Evolutionary conservation across 2,797 vertebrate genomes (phyloP), one percentile per base, ranked within the genome.

Genomic region (Eupleurogrammus muticus): DNA sequence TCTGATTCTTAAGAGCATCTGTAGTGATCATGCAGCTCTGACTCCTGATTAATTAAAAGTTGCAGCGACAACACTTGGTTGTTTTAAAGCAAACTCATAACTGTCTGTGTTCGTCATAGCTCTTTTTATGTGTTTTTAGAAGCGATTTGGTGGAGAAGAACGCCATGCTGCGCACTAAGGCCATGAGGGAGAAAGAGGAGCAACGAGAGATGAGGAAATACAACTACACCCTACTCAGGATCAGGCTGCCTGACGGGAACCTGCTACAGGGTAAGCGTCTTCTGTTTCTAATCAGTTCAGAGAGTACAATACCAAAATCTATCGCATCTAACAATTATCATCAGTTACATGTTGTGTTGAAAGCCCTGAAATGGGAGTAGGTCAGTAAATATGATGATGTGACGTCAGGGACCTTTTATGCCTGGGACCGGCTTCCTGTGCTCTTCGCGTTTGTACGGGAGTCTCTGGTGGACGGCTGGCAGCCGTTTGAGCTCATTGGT

Each of bases 101-200:
- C 32, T 53, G 47, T 57, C 47, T 36, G n/a, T 14, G 17, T 5
- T 36, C 9, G 5, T 19, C 34, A 2, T 10, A 1, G 47, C 3
- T 19, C 24, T 8, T 47, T 80, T 9, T 81, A 4, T 71, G 19
- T 70, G 16, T 44, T 69, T 79, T 1, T 67, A 99, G 97, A 92
- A 93, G 93, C 0, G 97, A 99, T 6, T 78, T 94, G 0, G 91
- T 97, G 86, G 97, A 99, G 69, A 95, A 95, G 83, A 95, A 95
- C 1, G 82, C 95, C 0, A 92, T 96, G 93, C 91, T 99, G 80
- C 91, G 96, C 58, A 99, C 98, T 0, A 97, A 96, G 82, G 98
- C 94, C 63, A 99, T 98, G 97, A 90, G 97, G 38, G 97, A 99
- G 84, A 95, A 88, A 44, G 97, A 99, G 8, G 97, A 98, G 73